These are phyloP conservation scores for Eurosta solidaginis DNA, from an alignment of 1,140 invertebrate species.

Conservation along the genomic window DNA sequence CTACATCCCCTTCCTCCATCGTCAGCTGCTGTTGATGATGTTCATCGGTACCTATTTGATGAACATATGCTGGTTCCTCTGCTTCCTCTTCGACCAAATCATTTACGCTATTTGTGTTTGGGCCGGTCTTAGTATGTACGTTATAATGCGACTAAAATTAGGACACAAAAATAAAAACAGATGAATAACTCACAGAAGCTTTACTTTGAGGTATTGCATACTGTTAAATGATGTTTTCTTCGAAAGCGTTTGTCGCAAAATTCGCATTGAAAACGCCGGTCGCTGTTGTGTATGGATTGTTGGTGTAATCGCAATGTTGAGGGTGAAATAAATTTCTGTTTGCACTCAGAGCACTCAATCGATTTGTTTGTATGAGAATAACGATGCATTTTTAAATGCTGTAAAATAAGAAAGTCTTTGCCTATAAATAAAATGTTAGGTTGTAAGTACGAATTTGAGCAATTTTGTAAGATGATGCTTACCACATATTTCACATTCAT, in stretches of 20 bases:
- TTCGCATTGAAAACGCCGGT: conserved; percentile 31
- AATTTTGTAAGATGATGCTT: background rate
- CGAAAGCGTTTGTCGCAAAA: conserved; percentile 33
- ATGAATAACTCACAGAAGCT: background rate
- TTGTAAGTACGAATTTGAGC: background rate
- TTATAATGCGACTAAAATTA: conserved; percentile 33
- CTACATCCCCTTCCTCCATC: background rate
- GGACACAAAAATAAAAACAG: background rate
- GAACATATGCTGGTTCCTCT: background rate
- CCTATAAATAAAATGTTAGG: conserved; percentile 13
- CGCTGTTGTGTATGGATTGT: conserved; percentile 17
- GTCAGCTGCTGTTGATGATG: background rate
- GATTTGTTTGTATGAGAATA: conserved; percentile 30
- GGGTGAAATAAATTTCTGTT: conserved; percentile 33
- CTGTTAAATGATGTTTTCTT: conserved; percentile 36
- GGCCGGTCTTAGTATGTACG: conserved; percentile 24
- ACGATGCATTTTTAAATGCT: conserved; percentile 33
- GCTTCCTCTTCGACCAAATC: background rate
- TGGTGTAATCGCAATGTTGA: conserved; percentile 29
- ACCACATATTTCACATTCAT: conserved; percentile 42
- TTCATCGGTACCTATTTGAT: background rate
- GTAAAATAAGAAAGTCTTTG: conserved; percentile 29
- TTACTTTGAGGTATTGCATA: background rate
- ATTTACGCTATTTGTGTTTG: background rate
- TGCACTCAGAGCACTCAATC: conserved; percentile 33